These are phyloP conservation scores for Gobio occitaniae DNA, from an alignment of 2,797 vertebrate genomes.

Conservation along the genomic window DNA sequence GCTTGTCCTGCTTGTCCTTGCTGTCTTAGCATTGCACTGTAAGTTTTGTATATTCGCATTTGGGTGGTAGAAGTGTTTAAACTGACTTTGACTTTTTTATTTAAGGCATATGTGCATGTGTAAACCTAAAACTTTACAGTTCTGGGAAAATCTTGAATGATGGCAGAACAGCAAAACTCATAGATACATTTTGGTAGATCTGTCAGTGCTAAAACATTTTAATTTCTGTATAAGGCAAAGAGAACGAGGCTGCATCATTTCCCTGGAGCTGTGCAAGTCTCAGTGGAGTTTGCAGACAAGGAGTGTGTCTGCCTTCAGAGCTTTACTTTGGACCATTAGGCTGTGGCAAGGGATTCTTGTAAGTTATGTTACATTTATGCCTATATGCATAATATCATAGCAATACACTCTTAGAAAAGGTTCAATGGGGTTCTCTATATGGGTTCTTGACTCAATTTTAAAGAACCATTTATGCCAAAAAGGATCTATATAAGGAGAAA, in stretches of 20 bases:
- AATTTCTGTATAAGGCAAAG: slow-evolving; percentile 66
- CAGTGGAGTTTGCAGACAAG: slow-evolving; percentile 77
- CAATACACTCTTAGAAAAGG: neutral
- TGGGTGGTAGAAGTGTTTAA: neutral
- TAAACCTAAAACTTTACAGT: neutral
- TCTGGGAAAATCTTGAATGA: neutral
- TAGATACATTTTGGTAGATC: neutral
- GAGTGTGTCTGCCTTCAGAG: slow-evolving; percentile 77
- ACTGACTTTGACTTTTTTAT: neutral
- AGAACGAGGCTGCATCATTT: slow-evolving; percentile 75
- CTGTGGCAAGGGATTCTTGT: slow-evolving; percentile 80
- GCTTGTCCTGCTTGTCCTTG: slow-evolving; percentile 67
- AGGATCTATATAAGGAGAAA: neutral
- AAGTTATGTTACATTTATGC: slow-evolving; percentile 59
- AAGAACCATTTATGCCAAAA: neutral
- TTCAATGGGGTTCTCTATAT: too few species aligned
- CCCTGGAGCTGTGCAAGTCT: slow-evolving; percentile 78
- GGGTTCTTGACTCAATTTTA: neutral
- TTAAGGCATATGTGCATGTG: neutral
- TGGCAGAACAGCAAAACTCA: neutral
- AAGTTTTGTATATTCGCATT: slow-evolving; percentile 58
- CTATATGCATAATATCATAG: neutral
- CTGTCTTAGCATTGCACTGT: slow-evolving; percentile 74
- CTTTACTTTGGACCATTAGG: slow-evolving; percentile 82
- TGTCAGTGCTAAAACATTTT: slow-evolving; percentile 6